These are phyloP conservation scores for Nixonia krombeini DNA, from an alignment of 1,140 invertebrate species.

Conservation along the genomic window DNA sequence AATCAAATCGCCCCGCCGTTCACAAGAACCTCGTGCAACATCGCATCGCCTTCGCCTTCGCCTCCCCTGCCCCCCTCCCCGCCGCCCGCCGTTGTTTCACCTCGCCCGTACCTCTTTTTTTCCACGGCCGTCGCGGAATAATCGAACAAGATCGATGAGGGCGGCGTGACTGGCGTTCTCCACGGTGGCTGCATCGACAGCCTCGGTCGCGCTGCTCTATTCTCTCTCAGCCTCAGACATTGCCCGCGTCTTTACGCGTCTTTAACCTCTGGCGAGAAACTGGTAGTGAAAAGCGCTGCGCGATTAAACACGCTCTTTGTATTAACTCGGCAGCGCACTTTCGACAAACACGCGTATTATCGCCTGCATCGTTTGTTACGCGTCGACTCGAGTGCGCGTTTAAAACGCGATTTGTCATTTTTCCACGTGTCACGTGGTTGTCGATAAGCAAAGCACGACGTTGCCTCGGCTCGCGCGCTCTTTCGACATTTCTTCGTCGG, in stretches of 20 bases:
- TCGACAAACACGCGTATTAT: too few relatives aligned
- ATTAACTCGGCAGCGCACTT: too few relatives aligned
- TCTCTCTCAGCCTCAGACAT: neutral
- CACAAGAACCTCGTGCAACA: constrained; percentile 55
- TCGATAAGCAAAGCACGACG: too few relatives aligned
- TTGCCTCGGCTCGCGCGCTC: too few relatives aligned
- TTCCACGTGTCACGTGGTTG: too few relatives aligned
- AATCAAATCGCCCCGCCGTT: constrained; percentile 67
- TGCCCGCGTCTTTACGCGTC: constrained; percentile 1
- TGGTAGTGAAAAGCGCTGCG: neutral
- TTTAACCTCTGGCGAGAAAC: neutral
- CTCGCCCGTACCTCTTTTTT: constrained; percentile 32
- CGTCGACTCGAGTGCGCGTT: too few relatives aligned
- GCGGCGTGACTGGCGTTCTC: constrained; percentile 63
- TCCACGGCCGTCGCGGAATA: constrained; percentile 70
- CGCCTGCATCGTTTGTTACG: too few relatives aligned
- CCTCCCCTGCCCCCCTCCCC: constrained; percentile 31
- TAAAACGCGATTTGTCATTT: too few relatives aligned
- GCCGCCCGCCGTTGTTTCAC: constrained; percentile 46
- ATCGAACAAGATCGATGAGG: constrained; percentile 73
- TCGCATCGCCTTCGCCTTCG: constrained; percentile 32
- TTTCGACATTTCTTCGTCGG: too few relatives aligned
- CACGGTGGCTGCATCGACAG: constrained; percentile 34
- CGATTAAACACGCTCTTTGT: too few relatives aligned
- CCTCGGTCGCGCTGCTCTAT: constrained; percentile 2